phyloP scores from a whole-genome alignment of 2,797 vertebrate species.

The Harpagifer antarcticus region DNA sequence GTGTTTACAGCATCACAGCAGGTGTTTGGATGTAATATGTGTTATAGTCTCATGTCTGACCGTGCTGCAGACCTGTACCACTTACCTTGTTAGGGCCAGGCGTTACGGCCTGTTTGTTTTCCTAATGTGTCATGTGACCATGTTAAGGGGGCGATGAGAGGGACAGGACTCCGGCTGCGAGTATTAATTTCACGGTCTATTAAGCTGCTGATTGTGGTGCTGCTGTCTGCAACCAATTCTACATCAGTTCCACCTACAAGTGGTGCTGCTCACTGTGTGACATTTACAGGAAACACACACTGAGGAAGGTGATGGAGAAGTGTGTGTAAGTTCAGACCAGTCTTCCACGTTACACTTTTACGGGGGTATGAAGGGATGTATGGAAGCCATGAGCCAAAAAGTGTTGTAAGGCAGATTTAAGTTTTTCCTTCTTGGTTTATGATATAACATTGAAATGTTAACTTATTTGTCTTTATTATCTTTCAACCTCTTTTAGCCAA shows the following conservation, averaged over 20 bases:
- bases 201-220: slow-evolving; percentile 61
- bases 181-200: slow-evolving; percentile 74
- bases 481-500: no score
- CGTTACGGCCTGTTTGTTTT: slow-evolving; percentile 46
- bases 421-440: no score
- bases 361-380: neutral
- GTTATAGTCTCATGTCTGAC: slow-evolving; percentile 17
- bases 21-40: neutral
- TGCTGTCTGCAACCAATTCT: slow-evolving; percentile 55
- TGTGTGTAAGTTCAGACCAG: neutral
- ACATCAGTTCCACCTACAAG: slow-evolving; percentile 56
- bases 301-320: neutral
- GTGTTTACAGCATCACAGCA: slow-evolving; percentile 19
- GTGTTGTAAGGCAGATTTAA: no score
- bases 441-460: no score
- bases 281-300: slow-evolving; percentile 23
- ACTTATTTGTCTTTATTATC: no score
- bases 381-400: no score
- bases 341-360: no score
- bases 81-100: slow-evolving; percentile 55
- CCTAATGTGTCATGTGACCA: slow-evolving; percentile 51
- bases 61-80: slow-evolving; percentile 10
- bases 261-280: neutral
- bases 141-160: slow-evolving; percentile 46
- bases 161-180: slow-evolving; percentile 25